Evolutionary conservation across 2,797 vertebrate species (phyloP).

Genomic region (Parauchenoglanis punctatus): DNA sequence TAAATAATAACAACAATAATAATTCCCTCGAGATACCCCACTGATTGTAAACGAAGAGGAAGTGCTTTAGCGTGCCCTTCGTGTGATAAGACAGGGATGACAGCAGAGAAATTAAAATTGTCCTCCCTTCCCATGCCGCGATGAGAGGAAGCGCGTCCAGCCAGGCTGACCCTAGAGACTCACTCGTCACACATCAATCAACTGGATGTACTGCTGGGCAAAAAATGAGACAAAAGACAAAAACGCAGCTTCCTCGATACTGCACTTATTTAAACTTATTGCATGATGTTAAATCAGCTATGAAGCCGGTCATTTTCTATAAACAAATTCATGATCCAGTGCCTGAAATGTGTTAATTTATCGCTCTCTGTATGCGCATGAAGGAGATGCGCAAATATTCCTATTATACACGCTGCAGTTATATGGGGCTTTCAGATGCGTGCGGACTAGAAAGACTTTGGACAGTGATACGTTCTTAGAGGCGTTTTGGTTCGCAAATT

Average conservation of each 20-base stretch:
- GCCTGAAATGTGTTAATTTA: neutral
- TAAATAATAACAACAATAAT: too few species aligned
- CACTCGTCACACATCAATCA: slow-evolving; percentile 56
- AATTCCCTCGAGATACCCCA: slow-evolving; percentile 49
- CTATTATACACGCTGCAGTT: neutral
- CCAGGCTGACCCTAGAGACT: slow-evolving; percentile 52
- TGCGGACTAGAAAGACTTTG: neutral
- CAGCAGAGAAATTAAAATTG: slow-evolving; percentile 58
- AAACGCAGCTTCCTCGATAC: slow-evolving; percentile 13
- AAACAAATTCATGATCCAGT: neutral
- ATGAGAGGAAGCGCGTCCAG: slow-evolving; percentile 63
- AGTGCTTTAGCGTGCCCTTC: slow-evolving; percentile 63
- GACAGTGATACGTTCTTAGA: too few species aligned
- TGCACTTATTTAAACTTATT: neutral
- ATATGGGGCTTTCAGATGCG: neutral
- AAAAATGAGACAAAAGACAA: slow-evolving; percentile 25
- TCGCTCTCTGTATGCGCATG: neutral
- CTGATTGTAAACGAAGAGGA: slow-evolving; percentile 40
- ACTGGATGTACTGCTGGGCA: neutral
- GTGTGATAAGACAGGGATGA: slow-evolving; percentile 53
- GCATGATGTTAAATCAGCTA: neutral
- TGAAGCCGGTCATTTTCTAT: neutral
- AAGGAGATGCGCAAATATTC: neutral
- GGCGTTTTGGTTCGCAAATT: neutral
- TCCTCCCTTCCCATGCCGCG: slow-evolving; percentile 46